These are phyloP conservation scores for Lysandra coridon DNA, from an alignment of 2,888 invertebrate species.

Conservation along the genomic window DNA sequence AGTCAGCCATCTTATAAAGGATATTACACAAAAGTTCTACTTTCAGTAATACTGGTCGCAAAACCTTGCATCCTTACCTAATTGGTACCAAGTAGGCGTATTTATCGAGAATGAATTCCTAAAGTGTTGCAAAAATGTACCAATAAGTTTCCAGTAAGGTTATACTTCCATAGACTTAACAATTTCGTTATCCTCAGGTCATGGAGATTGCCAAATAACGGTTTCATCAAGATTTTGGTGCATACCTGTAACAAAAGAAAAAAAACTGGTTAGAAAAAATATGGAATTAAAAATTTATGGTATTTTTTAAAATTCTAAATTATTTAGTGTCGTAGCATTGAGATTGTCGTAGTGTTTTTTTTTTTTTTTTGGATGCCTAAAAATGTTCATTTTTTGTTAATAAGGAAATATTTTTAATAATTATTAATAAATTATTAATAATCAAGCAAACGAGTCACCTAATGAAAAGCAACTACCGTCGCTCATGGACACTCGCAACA, in stretches of 20 bases:
- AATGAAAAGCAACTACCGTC: too few species aligned
- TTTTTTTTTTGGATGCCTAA: too few species aligned
- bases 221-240: background rate
- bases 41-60: conserved; percentile 49
- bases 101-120: background rate
- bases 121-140: conserved; percentile 16
- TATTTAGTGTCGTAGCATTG: too few species aligned
- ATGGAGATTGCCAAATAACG: background rate
- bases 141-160: conserved; percentile 18
- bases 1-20: conserved; percentile 40
- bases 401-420: too few species aligned
- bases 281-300: background rate
- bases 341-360: too few species aligned
- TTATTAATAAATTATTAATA: too few species aligned
- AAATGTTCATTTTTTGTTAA: too few species aligned
- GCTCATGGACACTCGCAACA: too few species aligned
- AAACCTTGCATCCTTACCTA: conserved; percentile 60
- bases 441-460: too few species aligned
- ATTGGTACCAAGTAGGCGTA: conserved; percentile 39
- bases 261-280: background rate
- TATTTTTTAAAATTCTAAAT: too few species aligned
- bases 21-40: conserved; percentile 50
- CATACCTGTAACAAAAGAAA: conserved; percentile 1
- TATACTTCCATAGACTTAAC: background rate
- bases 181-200: background rate